A percentile compares a stretch with the other conserved stretches of the same genome.
phyloP scores from a whole-genome alignment of 2,888 invertebrate genomes.

The Neria commutata region DNA sequence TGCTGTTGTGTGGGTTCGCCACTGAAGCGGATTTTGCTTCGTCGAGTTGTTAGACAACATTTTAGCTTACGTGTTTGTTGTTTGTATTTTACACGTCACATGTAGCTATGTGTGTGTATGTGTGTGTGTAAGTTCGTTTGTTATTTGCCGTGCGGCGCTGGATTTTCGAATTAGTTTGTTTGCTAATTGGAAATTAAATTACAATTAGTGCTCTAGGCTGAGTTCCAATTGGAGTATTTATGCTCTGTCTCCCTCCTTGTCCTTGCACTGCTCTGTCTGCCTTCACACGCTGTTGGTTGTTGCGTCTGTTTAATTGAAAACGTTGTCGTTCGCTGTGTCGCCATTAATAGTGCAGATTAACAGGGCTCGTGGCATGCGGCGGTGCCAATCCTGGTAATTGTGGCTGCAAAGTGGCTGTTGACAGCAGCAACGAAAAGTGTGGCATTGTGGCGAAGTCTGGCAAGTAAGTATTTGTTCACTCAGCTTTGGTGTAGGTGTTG shows the following conservation, averaged over 20 bases:
- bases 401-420: too few relatives aligned
- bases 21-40: background rate
- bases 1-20: background rate
- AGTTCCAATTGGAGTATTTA: conserved; percentile 47
- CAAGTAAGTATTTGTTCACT: too few relatives aligned
- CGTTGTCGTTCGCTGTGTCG: background rate
- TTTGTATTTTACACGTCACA: too few relatives aligned
- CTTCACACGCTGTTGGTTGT: conserved; percentile 16
- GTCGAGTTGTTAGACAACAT: conserved; percentile 11
- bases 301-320: conserved; percentile 7
- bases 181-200: conserved; percentile 60
- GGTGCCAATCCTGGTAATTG: too few relatives aligned
- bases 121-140: conserved; percentile 11
- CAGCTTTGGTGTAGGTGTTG: too few relatives aligned
- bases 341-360: background rate
- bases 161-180: conserved; percentile 54
- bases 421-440: too few relatives aligned
- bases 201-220: conserved; percentile 55
- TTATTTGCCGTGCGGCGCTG: conserved; percentile 36
- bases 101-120: background rate
- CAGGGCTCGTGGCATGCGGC: too few relatives aligned
- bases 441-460: too few relatives aligned
- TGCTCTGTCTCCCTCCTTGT: conserved; percentile 18
- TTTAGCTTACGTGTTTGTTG: conserved; percentile 15
- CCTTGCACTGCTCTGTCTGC: conserved; percentile 7